Evolutionary conservation across 2,797 vertebrate species (phyloP).

Genomic region (Sternarchorhynchus goeldii): DNA sequence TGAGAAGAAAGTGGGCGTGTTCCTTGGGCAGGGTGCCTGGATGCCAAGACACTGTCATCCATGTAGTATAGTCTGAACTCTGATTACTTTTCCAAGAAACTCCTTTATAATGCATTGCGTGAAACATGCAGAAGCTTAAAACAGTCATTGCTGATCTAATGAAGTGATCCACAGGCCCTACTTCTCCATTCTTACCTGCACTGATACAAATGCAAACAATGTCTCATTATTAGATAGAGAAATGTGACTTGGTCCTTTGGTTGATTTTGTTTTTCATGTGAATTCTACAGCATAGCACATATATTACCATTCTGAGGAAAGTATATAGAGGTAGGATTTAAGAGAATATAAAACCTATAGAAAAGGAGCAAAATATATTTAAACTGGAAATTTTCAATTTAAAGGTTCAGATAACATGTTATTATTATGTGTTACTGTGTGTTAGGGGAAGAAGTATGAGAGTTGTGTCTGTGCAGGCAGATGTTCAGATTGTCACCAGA

Average conservation of each 20-base stretch:
- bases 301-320: no score
- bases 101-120: no score
- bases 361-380: neutral
- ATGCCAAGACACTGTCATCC: no score
- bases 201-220: neutral
- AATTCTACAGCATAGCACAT: neutral
- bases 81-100: no score
- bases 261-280: slow-evolving; percentile 8
- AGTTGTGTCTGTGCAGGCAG: slow-evolving; percentile 28
- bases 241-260: neutral
- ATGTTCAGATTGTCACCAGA: slow-evolving; percentile 43
- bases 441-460: neutral
- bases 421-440: slow-evolving; percentile 26
- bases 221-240: neutral
- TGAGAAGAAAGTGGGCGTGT: no score
- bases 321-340: neutral
- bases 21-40: no score
- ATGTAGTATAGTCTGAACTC: no score
- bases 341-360: neutral
- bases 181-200: neutral
- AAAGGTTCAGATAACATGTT: neutral
- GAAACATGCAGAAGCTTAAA: no score
- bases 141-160: neutral
- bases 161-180: neutral
- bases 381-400: no score